phyloP scores from a whole-genome alignment of 2,113 vertebrate species.

The Plecturocebus donacophilus region DNA sequence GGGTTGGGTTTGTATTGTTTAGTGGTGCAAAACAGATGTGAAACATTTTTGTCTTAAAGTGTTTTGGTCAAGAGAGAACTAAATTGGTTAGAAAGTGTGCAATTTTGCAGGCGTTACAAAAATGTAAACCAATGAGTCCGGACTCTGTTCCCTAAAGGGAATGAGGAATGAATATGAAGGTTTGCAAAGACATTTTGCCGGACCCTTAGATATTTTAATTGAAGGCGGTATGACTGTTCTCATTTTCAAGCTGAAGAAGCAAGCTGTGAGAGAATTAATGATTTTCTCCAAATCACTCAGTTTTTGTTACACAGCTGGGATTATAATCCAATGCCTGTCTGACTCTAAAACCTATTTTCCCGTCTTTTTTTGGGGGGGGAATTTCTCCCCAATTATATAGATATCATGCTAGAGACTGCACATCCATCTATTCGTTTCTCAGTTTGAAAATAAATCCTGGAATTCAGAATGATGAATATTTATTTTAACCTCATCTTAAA shows the following conservation, averaged over 20 bases:
- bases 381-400: background rate
- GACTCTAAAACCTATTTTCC: background rate
- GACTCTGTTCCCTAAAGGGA: background rate
- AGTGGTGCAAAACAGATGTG: slow-evolving; percentile 23
- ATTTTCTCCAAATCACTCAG: background rate
- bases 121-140: background rate
- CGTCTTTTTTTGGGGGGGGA: too few species aligned
- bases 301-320: background rate
- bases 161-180: slow-evolving; percentile 18
- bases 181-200: background rate
- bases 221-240: background rate
- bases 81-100: slow-evolving; percentile 55
- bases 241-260: background rate
- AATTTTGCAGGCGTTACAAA: slow-evolving; percentile 60
- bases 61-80: slow-evolving; percentile 53
- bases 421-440: background rate
- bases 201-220: background rate
- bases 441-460: slow-evolving; percentile 46
- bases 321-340: background rate
- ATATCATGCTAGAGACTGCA: background rate
- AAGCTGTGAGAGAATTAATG: background rate
- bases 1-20: background rate
- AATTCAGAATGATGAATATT: slow-evolving; percentile 48
- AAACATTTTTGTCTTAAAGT: slow-evolving; percentile 44
- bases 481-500: slow-evolving; percentile 33